Base-by-base conservation (phyloP, 1,140 invertebrate genomes). In the Drosophila guanche region DNA sequence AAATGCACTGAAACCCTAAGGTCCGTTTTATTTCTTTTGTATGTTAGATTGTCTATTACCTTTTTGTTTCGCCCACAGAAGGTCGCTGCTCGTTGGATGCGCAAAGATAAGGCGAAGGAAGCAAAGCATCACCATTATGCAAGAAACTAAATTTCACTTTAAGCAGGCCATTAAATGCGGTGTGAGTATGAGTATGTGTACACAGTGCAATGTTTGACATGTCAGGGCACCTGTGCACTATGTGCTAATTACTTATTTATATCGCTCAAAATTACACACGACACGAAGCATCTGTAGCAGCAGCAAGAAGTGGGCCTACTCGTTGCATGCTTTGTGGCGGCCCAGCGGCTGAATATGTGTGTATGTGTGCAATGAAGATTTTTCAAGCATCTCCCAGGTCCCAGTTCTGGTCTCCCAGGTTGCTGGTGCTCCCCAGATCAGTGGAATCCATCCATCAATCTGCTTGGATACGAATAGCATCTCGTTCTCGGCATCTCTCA, bases 211-310 rank as follows among this genome's bases (percentile, higher is more conserved):
- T 54, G 62, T 56, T 68, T 68, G 50, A 42, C 29, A 45, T 42
- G 61, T 48, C 54, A 63, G 60, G 58, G 61, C 61, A 63, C 60
- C 48, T 67, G 47, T 53, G 48, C 71, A 68, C 72, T 67, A 75
- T 76, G 72, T 62, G 65, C 73, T 76, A 76, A 76, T 76, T 76
- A 76, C 73, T 76, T 76, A 76, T 76, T 76, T 76, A 76, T 76
- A 68, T 57, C 40, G 63, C 72, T 69, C 65, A 75, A 42, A 75
- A 60, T 47, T 37, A 37, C 33, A 66, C 70, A 74, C 42, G 41
- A 42, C 69, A 50, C 25, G 59, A 54, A 51, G 22, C 46, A 29
- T n/a, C 25, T 23, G 37, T 20, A 50, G 40, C 67, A 42, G n/a
- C 22, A 52, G 51, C 59, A 37, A 41, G 8, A 41, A 23, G 40